Conservation (phyloP, 2,797 vertebrate genomes). For the Melanogrammus aeglefinus region DNA sequence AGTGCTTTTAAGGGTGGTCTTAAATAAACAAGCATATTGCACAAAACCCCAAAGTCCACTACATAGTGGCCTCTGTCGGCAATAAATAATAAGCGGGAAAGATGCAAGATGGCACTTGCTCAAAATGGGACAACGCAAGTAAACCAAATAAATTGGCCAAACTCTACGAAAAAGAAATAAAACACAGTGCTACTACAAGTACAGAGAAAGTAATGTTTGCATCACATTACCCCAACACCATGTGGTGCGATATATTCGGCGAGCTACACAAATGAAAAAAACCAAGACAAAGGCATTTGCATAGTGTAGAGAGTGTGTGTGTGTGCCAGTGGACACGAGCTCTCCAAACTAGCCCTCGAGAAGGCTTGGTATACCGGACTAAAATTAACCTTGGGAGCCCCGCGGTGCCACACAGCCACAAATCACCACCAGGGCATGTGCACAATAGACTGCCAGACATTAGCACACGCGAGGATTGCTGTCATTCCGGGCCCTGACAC, state of each 20-base stretch:
- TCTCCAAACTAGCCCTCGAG: neutral
- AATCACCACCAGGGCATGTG: constrained; percentile 14
- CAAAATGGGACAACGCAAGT: neutral
- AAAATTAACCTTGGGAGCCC: constrained; percentile 11
- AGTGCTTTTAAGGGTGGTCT: constrained; percentile 35
- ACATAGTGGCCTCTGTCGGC: neutral
- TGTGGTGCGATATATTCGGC: neutral
- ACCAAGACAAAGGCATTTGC: neutral
- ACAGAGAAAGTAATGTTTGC: neutral
- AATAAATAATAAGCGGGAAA: neutral
- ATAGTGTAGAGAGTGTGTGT: neutral
- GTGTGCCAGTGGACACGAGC: neutral
- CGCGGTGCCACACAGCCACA: neutral
- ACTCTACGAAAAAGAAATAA: neutral
- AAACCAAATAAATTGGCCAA: neutral
- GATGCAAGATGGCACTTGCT: neutral
- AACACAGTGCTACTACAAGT: neutral
- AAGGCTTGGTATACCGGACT: neutral
- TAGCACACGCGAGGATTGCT: constrained; percentile 22
- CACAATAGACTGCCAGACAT: constrained; percentile 3
- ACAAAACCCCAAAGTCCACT: constrained; percentile 17
- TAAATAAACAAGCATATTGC: constrained; percentile 28
- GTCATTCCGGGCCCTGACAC: constrained; percentile 38
- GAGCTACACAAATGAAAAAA: neutral
- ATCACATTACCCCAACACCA: neutral